Evolutionary conservation across 2,888 invertebrate species (phyloP).

Genomic region (Clanis bilineata): DNA sequence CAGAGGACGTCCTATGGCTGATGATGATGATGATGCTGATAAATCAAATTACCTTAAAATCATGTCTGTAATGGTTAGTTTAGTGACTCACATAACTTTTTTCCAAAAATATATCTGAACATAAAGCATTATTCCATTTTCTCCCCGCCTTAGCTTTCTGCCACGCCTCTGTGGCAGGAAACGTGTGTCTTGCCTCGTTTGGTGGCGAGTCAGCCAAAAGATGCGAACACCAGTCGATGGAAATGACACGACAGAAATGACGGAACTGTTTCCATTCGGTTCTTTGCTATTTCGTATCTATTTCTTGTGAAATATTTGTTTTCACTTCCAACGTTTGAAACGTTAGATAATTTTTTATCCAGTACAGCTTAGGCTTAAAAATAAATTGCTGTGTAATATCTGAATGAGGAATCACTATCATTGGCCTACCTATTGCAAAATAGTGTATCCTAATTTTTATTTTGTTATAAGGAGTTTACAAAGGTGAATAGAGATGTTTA

Average conservation of each 20-base stretch:
- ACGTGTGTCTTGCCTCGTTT: slow-evolving; percentile 10
- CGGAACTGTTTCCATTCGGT: slow-evolving; percentile 45
- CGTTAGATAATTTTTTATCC: too few species aligned
- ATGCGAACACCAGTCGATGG: slow-evolving; percentile 44
- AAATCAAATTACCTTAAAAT: too few species aligned
- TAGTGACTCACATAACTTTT: neutral
- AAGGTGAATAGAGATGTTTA: too few species aligned
- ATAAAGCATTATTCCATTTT: neutral
- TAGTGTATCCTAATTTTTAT: too few species aligned
- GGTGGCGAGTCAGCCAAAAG: slow-evolving; percentile 43
- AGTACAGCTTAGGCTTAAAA: too few species aligned
- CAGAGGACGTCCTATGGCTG: too few species aligned
- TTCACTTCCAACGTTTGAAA: neutral
- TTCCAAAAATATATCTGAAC: neutral
- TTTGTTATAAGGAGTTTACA: too few species aligned
- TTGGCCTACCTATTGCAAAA: too few species aligned
- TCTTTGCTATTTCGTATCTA: slow-evolving; percentile 45
- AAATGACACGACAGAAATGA: slow-evolving; percentile 58
- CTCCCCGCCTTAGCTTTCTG: neutral
- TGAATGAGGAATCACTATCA: too few species aligned
- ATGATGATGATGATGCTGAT: too few species aligned
- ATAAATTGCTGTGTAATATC: too few species aligned
- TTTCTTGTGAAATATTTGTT: slow-evolving; percentile 34
- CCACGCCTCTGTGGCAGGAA: slow-evolving; percentile 6
- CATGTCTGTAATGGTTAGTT: neutral